Evolutionary conservation across 2,888 invertebrate species (phyloP).

Genomic region (Drosophila incognita): DNA sequence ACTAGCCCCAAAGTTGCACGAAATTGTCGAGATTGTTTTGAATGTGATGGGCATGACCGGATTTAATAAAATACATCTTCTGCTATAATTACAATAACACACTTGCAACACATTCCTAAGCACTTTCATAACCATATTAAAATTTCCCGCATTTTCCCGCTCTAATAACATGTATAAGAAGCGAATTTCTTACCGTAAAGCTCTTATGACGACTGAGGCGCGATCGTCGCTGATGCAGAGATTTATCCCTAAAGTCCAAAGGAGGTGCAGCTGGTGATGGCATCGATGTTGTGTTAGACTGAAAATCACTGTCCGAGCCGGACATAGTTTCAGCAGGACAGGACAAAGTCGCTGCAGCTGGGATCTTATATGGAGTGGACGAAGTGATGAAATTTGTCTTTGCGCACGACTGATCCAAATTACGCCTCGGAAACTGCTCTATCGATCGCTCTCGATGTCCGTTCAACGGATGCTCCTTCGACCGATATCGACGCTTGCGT

Average conservation of each 20-base stretch:
- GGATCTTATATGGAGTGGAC: neutral
- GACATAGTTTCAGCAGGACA: neutral
- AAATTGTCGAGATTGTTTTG: too few relatives aligned
- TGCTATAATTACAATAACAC: too few relatives aligned
- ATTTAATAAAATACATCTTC: too few relatives aligned
- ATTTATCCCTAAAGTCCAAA: slow-evolving; percentile 16
- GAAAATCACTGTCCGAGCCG: neutral
- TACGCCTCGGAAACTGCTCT: slow-evolving; percentile 52
- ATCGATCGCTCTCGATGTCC: slow-evolving; percentile 36
- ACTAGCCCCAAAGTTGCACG: neutral
- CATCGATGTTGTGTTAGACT: neutral
- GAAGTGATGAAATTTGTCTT: neutral
- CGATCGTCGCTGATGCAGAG: neutral
- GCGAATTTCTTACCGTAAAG: slow-evolving; percentile 8
- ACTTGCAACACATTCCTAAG: neutral
- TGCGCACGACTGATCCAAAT: slow-evolving; percentile 31
- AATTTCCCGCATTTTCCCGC: neutral
- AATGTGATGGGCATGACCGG: too few relatives aligned
- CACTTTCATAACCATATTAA: neutral
- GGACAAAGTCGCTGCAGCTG: neutral
- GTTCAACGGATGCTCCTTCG: slow-evolving; percentile 45
- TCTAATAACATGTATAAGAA: neutral
- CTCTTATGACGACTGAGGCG: neutral
- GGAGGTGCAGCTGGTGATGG: slow-evolving; percentile 34
- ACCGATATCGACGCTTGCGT: slow-evolving; percentile 76